Evolutionary conservation across 2,888 invertebrate species (phyloP), one percentile per base, ranked within the genome.

Genomic region (Galerucella nymphaeae): DNA sequence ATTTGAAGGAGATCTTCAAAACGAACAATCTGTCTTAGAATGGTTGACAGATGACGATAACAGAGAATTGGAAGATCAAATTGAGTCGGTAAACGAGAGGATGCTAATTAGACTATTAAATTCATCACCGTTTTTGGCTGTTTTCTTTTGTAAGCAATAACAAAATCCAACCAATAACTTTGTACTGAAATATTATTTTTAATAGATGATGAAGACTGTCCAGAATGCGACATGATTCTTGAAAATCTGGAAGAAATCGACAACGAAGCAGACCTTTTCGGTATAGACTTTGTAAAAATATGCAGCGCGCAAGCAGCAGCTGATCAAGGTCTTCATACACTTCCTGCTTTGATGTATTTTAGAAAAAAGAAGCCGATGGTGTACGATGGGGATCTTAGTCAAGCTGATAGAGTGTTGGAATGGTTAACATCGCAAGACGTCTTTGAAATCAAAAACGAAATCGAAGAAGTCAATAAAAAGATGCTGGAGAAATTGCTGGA

Each of bases 371-470:
- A 92, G 11, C 96, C 96, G 0, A 92, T 96, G 86, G 89, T 95
- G 6, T 97, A 96, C 84, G 97, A 97, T 80, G 96, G 97, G 6
- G 97, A 97, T 84, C 87, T 97, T 50, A 93, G 92, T 76, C 96
- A 97, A 85, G 94, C 94, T 50, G 96, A 96, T 66, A 93, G 92
- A 84, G 91, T 97, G 23, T 88, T 97, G 6, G 91, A 93, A 76
- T 97, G 97, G 97, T 87, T 97, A 57, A 97, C 97, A 38, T 96
- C 96, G 63, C 96, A 97, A 84, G 97, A 97, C 84, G 95, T 96
- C 68, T 96, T 97, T 87, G 96, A 97, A 87, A 93, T 97, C 68
- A 96, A 96, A 88, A 97, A 96, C 84, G 97, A 97, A 90, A 98
- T 98, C 83, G 97, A 97, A 86, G 97, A 98, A 85, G 98, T 98